phyloP scores from a whole-genome alignment of 1,140 invertebrate species.

The Venustaconcha ellipsiformis region DNA sequence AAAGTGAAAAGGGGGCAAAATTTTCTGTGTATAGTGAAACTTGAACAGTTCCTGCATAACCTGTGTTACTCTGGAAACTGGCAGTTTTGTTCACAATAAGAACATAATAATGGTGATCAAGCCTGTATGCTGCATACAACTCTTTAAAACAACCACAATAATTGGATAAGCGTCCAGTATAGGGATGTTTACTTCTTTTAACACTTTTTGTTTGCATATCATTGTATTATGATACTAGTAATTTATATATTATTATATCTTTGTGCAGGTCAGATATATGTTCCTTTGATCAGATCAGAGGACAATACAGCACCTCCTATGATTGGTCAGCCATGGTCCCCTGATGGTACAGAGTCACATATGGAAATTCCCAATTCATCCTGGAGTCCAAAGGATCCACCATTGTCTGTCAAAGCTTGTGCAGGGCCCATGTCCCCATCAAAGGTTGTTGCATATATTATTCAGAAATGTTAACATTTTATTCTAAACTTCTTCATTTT shows the following conservation, averaged over 20 bases:
- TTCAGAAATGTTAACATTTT: not conserved
- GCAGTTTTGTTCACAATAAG: no score
- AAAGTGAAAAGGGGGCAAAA: no score
- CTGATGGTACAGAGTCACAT: conserved; percentile 22
- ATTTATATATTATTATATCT: not conserved
- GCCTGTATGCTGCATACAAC: no score
- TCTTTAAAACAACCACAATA: no score
- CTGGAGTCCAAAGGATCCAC: conserved; percentile 36
- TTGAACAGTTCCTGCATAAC: no score
- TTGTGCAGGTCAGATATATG: conserved; percentile 79
- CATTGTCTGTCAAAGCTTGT: conserved; percentile 80
- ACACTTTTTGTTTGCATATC: no score
- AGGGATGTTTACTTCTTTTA: no score
- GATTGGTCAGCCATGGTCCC: conserved; percentile 67
- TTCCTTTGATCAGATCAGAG: conserved; percentile 83
- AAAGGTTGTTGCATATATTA: conserved; percentile 41
- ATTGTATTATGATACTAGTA: no score
- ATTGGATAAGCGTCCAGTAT: no score
- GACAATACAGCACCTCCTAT: conserved; percentile 79
- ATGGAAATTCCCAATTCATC: conserved; percentile 8
- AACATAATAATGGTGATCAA: no score
- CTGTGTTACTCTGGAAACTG: no score
- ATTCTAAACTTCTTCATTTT: not conserved
- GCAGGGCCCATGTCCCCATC: conserved; percentile 86
- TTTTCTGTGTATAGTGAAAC: no score